Base-by-base conservation (phyloP, 1,140 invertebrate species). In the Polyergus mexicanus region DNA sequence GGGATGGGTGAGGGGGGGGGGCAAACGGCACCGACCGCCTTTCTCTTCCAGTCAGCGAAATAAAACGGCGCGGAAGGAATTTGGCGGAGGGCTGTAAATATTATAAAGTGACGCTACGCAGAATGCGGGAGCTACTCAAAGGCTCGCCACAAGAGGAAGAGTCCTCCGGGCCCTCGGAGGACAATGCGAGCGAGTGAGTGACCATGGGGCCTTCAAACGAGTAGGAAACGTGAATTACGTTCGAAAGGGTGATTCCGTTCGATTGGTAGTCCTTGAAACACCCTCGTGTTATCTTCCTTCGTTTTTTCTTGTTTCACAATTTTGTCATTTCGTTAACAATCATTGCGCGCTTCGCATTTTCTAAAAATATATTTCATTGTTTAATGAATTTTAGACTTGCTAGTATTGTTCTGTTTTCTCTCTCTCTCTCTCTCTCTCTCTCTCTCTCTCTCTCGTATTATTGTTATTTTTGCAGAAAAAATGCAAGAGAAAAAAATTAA, bases 31-130 rank as follows among this genome's bases (percentile, higher is more conserved):
- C 65, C 77, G 66, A 22, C 62, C 63, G 35, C 60, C 84, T 62
- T 28, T 25, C 60, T 86, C 69, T 19, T 87, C 22, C 56, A 80
- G 76, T 71, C 85, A 85, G 66, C 68, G 60, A 86, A 87, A 93
- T 93, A 93, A 94, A 94, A 93, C 92, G 89, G 88, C 89, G 88
- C 88, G 86, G 87, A 88, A 92, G 91, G 93, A 94, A 94, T 94
- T 92, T 93, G 83, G 88, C 88, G 77, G 74, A 92, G 92, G 93
- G 89, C 91, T 92, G 92, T 94, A 94, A 94, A 94, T 94, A 94
- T 93, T 92, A 92, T 92, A 91, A 92, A 92, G 90, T 91, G 92
- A 93, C 91, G 90, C 77, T 94, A 92, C 87, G 90, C 88, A 93
- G 91, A 93, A 94, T 92, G 90, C 91, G 87, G 91, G 88, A 90